Base-by-base conservation (phyloP, 2,888 invertebrate species). In the Caenorhabditis macrosperma region DNA sequence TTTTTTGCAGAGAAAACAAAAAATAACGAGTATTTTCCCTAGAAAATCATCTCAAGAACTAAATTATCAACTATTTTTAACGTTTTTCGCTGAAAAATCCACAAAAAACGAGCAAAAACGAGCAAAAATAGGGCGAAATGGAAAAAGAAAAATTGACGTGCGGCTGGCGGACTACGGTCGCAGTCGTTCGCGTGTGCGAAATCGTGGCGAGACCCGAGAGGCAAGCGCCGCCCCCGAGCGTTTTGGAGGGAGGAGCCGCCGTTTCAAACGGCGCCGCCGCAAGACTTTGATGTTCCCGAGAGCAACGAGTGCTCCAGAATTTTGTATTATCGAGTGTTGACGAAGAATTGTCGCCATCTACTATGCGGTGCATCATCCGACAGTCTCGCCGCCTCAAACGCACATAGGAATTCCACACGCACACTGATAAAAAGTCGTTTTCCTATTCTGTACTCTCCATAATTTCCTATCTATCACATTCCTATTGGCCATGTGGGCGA, bases 401-500 rank as follows among this genome's bases (percentile, higher is more conserved):
- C 44, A 15, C 22, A 35, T n/a, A n/a, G n/a, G n/a, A 52, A 28
- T 10, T 55, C 41, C 26, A 15, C 55, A 5, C 17, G 17, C 59
- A 59, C 17, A 57, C 67, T 67, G 67, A 67, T 67, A 67, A 61
- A 61, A 67, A 46, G 20, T n/a, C 28, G 30, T 6, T 52, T 28
- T 41, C 48, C 30, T n/a, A n/a, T 28, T 15, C 20, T 52, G 38
- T 2, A 24, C 57, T 2, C 55, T 33, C n/a, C 61, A n/a, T 26
- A 20, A 7, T 17, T 38, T 22, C n/a, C 38, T 12, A 24, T 26
- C 24, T 63, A 46, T 54, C n/a, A n/a, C n/a, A n/a, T n/a, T n/a
- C n/a, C n/a, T n/a, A n/a, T n/a, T n/a, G n/a, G n/a, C n/a, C 41
- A 86, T 86, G 86, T 85, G 85, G 85, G 82, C 84, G 22, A 83